These are phyloP conservation scores for Boloria euphrosyne DNA, from an alignment of 2,888 invertebrate genomes.

Conservation along the genomic window DNA sequence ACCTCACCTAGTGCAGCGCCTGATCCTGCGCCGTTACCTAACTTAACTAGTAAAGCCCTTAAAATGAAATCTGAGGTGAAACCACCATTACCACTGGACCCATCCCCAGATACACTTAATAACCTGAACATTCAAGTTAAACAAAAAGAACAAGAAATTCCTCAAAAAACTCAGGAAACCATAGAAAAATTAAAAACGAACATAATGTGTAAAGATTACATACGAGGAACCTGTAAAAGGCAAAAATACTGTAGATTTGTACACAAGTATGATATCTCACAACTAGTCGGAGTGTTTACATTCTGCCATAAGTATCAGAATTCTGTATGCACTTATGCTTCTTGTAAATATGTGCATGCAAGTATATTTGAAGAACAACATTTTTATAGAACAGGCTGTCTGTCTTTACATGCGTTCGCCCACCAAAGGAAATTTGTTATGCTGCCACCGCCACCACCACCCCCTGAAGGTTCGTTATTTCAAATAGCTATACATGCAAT, in stretches of 20 bases:
- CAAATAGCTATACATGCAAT: too few relatives aligned
- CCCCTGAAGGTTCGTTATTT: conserved; percentile 34
- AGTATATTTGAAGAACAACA: conserved; percentile 63
- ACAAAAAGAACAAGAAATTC: conserved; percentile 27
- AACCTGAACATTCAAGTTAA: conserved; percentile 36
- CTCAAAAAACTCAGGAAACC: too few relatives aligned
- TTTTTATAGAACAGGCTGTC: conserved; percentile 56
- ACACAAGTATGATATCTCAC: conserved; percentile 57
- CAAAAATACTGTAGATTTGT: conserved; percentile 52
- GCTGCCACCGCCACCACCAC: conserved; percentile 47
- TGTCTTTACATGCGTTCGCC: conserved; percentile 56
- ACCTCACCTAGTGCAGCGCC: conserved; percentile 22
- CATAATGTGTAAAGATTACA: conserved; percentile 61
- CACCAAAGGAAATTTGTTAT: conserved; percentile 51
- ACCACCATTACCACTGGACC: conserved; percentile 43
- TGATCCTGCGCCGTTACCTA: conserved; percentile 20
- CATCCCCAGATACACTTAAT: conserved; percentile 40
- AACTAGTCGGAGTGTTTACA: conserved; percentile 57
- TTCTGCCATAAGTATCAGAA: conserved; percentile 69
- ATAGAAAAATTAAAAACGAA: too few relatives aligned
- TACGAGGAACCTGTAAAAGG: conserved; percentile 59
- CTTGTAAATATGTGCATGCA: conserved; percentile 67
- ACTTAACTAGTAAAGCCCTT: conserved; percentile 16
- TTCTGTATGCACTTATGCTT: conserved; percentile 50
- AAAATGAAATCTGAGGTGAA: conserved; percentile 34